Base-by-base conservation (phyloP, 2,888 invertebrate genomes). In the Sphaerophoria taeniata region DNA sequence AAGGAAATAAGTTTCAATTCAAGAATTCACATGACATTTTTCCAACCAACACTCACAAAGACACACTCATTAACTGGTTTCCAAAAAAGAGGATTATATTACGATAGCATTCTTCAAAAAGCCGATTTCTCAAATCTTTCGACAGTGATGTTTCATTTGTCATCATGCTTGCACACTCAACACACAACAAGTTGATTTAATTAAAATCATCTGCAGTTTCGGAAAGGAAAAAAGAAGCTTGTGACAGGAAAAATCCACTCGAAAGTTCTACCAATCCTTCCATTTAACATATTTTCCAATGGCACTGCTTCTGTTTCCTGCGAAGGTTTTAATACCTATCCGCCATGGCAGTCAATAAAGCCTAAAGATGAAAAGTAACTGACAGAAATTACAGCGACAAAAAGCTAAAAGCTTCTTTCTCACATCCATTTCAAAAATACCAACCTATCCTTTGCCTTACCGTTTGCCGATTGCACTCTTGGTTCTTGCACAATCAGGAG, bases 161-260 rank as follows among this genome's bases (percentile, higher is more conserved):
- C 67, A 53, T 43, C 24, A 47, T 14, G 16, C 51, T 47, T 36
- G 53, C 33, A 45, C 39, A 65, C 69, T 24, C 45, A 74, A 71
- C 16, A 51, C 9, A 49, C 74, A 70, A 56, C 53, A 67, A 84
- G 76, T 84, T 84, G 75, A 80, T 84, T 84, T 76, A 84, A 84
- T 84, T 76, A 84, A 84, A 84, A 71, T 76, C 72, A 76, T 80
- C 60, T 60, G 60, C 74, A 79, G 53, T 83, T 74, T 74, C 71
- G 71, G 60, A 24, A 24, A 24, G 39, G 3, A 55, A 74, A 36
- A 72, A 56, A 73, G 69, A 70, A 70, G 73, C 83, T 75, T 79
- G 74, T 74, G 79, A 84, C 79, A 65, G 67, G 69, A 53, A 83
- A 55, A 39, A 43, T 55, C 33, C 53, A 34, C 47, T 47, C 58